Base-by-base conservation (phyloP, 2,888 invertebrate genomes). In the Sussaba pulchella region DNA sequence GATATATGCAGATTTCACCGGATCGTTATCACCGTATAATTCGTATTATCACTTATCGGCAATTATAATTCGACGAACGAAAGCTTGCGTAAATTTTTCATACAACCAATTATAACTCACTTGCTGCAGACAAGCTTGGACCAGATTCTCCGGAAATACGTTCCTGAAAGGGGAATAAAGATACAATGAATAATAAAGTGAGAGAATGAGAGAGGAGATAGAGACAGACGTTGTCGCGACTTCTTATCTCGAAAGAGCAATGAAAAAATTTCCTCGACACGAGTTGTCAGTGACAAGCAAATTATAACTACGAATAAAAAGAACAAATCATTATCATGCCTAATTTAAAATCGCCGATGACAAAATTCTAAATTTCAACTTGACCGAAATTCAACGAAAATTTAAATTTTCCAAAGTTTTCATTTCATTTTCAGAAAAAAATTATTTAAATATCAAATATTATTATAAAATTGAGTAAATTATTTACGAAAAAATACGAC, bases 141-240 rank as follows among this genome's bases (percentile, higher is more conserved):
- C 92, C 43, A 96, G 90, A 91, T 96, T 95, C 45, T 95, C 94
- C 9, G 95, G 95, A 89, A 96, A 95, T 92, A 95, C 93, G 88
- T 95, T 95, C 89, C 96, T 95, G 92, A 69, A 92, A 91, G 82
- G 82, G 70, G 83, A 82, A 78, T 86, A 77, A 82, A 75, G 66
- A 78, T 41, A 31, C 0, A 19, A 14, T n/a, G 1, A 41, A 39
- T 54, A 26, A 2, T 36, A 8, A 0, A 24, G 24, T 45, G 10
- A 21, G 17, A 45, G 19, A 47, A 50, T 17, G 17, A 21, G 31
- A n/a, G 24, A 10, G 3, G 14, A 50, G 10, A 21, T 19, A 66
- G 36, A 21, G 31, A 31, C 4, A 63, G 39, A 59, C n/a, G n/a
- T 50, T 19, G 43, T 61, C n/a, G 6, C 36, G 0, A 21, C 10